Evolutionary conservation across 2,888 invertebrate species (phyloP), one percentile per base, ranked within the genome.

Genomic region (Thymelicus lineola): DNA sequence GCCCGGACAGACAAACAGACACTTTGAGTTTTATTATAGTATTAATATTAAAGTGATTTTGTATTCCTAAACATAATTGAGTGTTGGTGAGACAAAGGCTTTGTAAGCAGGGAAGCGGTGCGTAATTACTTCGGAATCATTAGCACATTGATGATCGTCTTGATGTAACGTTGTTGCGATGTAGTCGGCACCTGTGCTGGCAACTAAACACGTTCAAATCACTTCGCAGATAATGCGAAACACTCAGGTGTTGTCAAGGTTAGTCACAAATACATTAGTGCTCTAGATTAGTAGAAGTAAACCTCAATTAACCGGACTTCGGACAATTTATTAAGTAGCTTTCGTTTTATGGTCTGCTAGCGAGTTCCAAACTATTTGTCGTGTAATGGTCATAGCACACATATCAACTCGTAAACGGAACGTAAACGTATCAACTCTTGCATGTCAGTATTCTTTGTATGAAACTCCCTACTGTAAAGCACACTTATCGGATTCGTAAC

Each of bases 41-140:
- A 38, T 9, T 50, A 53, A 20, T 53, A 20, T 20, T 20, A 20
- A 53, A 53, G 53, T 53, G 53, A 53, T 53, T 53, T 20, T 53
- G 53, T 20, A 53, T 9, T 53, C 20, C 53, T 1, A 12, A 20
- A 60, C 17, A 28, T 61, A 10, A 45, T 45, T 6, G 42, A 62
- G 15, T 35, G 17, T 62, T 62, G 50, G 45, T 20, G 14, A 48
- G 28, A 50, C 62, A 62, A 15, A 36, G 38, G 45, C 28, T 45
- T 45, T 46, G n/a, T 0, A 65, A 64, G 64, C 55, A 28, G 9
- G 20, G 42, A 64, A 65, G 65, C 65, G 20, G 65, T 62, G 61
- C 48, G 46, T 65, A 55, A 9, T 42, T 62, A 62, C 48, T 48
- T 50, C 36, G 15, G 28, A 50, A 15, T 48, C 48, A 35, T 65